Evolutionary conservation across 1,140 invertebrate species (phyloP).

Genomic region (Lordiphosa clarofinis): DNA sequence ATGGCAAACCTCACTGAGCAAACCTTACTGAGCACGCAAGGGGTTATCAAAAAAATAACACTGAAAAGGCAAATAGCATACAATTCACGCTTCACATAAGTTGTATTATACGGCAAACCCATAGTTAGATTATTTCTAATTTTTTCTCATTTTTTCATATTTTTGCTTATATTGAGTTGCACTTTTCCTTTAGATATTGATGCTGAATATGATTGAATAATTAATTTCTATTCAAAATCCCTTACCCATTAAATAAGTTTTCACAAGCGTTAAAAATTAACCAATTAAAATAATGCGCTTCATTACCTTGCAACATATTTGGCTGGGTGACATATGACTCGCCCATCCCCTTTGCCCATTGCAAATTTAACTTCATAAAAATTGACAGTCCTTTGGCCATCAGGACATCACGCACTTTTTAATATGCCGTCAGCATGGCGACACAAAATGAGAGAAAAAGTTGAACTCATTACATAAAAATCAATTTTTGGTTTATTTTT

Average conservation of each 20-base stretch:
- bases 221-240: neutral
- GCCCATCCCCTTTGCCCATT: slow-evolving; percentile 20
- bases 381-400: slow-evolving; percentile 61
- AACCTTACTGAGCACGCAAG: too few relatives aligned
- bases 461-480: slow-evolving; percentile 72
- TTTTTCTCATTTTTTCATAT: too few relatives aligned
- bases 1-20: too few relatives aligned
- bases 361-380: slow-evolving; percentile 73
- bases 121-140: too few relatives aligned
- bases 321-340: too few relatives aligned
- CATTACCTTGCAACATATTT: slow-evolving; percentile 35
- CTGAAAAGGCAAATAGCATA: too few relatives aligned
- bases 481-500: slow-evolving; percentile 77
- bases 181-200: too few relatives aligned
- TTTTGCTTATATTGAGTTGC: too few relatives aligned
- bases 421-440: slow-evolving; percentile 62
- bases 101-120: too few relatives aligned
- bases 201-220: too few relatives aligned
- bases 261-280: slow-evolving; percentile 27
- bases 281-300: slow-evolving; percentile 73
- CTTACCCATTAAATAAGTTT: slow-evolving; percentile 30
- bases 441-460: slow-evolving; percentile 34
- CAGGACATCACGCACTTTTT: slow-evolving; percentile 68
- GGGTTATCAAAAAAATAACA: too few relatives aligned
- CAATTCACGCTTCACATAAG: too few relatives aligned